Evolutionary conservation across 2,888 invertebrate species (phyloP), one percentile per base, ranked within the genome.

Genomic region (Sphaerophoria taeniata): DNA sequence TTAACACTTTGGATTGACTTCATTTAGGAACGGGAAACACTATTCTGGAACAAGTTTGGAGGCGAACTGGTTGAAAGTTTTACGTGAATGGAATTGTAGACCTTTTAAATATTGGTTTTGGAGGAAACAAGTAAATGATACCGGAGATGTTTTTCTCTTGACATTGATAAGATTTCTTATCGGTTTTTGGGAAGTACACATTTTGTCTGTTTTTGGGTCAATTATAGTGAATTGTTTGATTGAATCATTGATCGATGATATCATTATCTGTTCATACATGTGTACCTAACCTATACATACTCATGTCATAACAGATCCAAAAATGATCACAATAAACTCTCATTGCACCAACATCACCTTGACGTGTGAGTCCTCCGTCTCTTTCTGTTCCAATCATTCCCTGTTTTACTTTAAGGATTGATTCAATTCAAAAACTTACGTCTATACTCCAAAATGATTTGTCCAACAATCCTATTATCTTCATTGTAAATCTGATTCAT

Each of bases 1-100:
- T n/a, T 36, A 14, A 71, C 3, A 31, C 16, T 9, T 6, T 24
- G 0, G 0, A 43, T 0, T 16, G 33, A 14, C 11, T 49, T 58
- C 79, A 83, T 83, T 39, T 11, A 63, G 3, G 12, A 43, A 43
- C 3, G 0, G 4, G 12, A 1, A 2, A 49, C 70, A 45, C 84
- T 75, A 12, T 49, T 12, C 61, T 60, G 34, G 53, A n/a, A 47
- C 43, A 80, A 72, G 34, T 56, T 24, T 43, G 55, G 33, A 12
- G 56, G 45, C 33, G 34, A 72, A 84, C 84, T 84, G 60, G 0
- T 43, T 65, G 0, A 39, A 33, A 55, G 12, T 24, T 45, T 45
- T 55, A 47, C 39, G 39, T 36, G 34, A n/a, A n/a, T 9, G 9
- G 9, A 11, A 12, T 33, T 39, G 16, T 1, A 43, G 24, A 53